Base-by-base conservation (phyloP, 2,113 vertebrate genomes). In the Pygoscelis antarcticus region DNA sequence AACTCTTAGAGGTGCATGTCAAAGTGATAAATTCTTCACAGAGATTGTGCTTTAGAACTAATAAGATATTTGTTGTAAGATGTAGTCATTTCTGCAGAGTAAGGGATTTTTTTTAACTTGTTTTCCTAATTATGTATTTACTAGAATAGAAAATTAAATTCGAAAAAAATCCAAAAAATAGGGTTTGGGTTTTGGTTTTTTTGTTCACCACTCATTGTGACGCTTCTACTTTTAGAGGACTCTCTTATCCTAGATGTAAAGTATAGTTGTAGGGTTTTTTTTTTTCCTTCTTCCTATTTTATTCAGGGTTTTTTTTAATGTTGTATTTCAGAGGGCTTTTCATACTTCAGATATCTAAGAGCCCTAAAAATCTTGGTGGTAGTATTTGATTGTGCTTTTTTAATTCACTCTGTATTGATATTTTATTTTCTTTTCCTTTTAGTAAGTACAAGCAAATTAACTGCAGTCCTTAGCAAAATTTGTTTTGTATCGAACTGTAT, bases 141-240 rank as follows among this genome's bases (percentile, higher is more conserved):
- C 6, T 68, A 19, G 10, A 79, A 34, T 27, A 55, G 8, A 47
- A 60, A 78, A 74, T 10, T 18, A 32, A 65, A 26, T 30, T 16
- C 2, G 54, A 52, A 55, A 17, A 22, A 46, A 27, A 25, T 38
- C 38, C 11, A 16, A 29, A 22, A 21, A 25, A 27, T 15, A 36
- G 3, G 0, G 2, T 27, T 89, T 17, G 4, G 23, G 0, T 21
- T 66, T 47, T 26, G 3, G 0, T 8, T 30, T 47, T 38, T 44
- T 32, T 16, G 10, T 47, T 81, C 29, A 27, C 11, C 6, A 9
- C 4, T 55, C 13, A 14, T 11, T 40, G 7, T 76, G n/a, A 32
- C 12, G 30, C 3, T 77, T 77, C 9, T 38, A 2, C 10, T 65
- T 89, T 26, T 30, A 52, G 13, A 47, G 9, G 14, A 55, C 9